These are phyloP conservation scores for Brachycybe producta DNA, from an alignment of 2,888 invertebrate genomes.

Conservation along the genomic window DNA sequence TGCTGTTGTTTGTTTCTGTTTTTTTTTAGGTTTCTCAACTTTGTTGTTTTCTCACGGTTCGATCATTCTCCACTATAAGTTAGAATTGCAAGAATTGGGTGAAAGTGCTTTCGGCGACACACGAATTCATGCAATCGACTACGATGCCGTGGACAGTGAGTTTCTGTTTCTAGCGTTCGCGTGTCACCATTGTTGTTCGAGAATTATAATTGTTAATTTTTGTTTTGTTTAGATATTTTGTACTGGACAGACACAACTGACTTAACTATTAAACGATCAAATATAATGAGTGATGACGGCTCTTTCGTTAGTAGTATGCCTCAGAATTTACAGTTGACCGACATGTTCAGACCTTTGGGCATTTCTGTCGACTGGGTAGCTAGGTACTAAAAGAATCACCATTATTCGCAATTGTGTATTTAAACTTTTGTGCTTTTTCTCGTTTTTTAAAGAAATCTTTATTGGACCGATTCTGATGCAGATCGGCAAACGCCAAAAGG, in stretches of 20 bases:
- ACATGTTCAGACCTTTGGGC: constrained; percentile 61
- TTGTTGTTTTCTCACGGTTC: constrained; percentile 64
- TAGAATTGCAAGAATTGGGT: constrained; percentile 28
- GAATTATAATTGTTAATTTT: neutral
- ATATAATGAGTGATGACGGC: constrained; percentile 51
- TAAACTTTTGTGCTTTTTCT: neutral
- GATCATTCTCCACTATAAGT: constrained; percentile 47
- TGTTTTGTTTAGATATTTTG: constrained; percentile 50
- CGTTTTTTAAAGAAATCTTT: constrained; percentile 52
- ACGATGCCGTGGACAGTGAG: constrained; percentile 50
- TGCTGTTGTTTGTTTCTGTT: too few species aligned
- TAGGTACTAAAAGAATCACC: constrained; percentile 33
- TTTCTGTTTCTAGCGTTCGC: neutral
- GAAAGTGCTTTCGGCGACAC: constrained; percentile 72
- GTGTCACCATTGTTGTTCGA: neutral
- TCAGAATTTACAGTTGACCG: constrained; percentile 70
- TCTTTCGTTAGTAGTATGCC: constrained; percentile 56
- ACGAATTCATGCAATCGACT: constrained; percentile 81
- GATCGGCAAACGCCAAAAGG: constrained; percentile 34
- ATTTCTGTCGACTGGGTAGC: constrained; percentile 89
- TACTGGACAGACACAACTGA: constrained; percentile 94
- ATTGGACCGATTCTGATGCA: constrained; percentile 79
- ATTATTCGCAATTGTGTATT: neutral
- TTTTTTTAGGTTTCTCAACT: constrained; percentile 36
- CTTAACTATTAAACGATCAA: constrained; percentile 78